Conservation (phyloP, 1,140 invertebrate species). For the Neodiprion lecontei region DNA sequence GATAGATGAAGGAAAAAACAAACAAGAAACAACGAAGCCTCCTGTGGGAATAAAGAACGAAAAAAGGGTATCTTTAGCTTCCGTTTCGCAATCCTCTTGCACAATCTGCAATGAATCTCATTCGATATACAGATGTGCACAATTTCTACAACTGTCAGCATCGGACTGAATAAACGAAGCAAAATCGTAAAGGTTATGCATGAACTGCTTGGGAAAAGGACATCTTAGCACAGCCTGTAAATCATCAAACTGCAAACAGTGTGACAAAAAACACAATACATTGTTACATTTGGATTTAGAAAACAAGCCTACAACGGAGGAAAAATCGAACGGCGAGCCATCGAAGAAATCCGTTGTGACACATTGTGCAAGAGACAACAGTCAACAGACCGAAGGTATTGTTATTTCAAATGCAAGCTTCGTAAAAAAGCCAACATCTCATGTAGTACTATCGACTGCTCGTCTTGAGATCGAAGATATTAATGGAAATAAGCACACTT, state of each 20-base stretch:
- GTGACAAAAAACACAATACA: constrained; percentile 2
- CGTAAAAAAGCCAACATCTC: constrained; percentile 1
- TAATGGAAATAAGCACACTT: constrained; percentile 18
- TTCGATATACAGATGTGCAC: constrained; percentile 18
- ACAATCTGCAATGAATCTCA: constrained; percentile 21
- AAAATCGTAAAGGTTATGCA: constrained; percentile 23
- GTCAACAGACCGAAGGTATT: not conserved
- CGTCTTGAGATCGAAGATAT: constrained; percentile 22
- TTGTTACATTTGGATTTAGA: no score
- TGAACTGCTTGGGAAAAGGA: constrained; percentile 31
- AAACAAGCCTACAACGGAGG: not conserved
- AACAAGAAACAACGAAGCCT: constrained; percentile 6
- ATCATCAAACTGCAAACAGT: constrained; percentile 29
- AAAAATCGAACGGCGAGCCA: constrained; percentile 2
- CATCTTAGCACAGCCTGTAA: constrained; percentile 27
- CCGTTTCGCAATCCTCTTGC: constrained; percentile 10
- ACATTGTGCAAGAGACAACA: not conserved
- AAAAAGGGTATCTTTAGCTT: constrained; percentile 17
- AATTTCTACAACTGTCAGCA: constrained; percentile 19
- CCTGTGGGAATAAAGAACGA: constrained; percentile 13
- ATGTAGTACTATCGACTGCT: constrained; percentile 26
- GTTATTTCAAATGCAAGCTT: not conserved
- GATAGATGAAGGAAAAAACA: not conserved
- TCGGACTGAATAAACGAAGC: constrained; percentile 19
- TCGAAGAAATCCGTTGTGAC: constrained; percentile 18